Evolutionary conservation across 2,797 vertebrate species (phyloP), one percentile per base, ranked within the genome.

Genomic region (Danionella dracula): DNA sequence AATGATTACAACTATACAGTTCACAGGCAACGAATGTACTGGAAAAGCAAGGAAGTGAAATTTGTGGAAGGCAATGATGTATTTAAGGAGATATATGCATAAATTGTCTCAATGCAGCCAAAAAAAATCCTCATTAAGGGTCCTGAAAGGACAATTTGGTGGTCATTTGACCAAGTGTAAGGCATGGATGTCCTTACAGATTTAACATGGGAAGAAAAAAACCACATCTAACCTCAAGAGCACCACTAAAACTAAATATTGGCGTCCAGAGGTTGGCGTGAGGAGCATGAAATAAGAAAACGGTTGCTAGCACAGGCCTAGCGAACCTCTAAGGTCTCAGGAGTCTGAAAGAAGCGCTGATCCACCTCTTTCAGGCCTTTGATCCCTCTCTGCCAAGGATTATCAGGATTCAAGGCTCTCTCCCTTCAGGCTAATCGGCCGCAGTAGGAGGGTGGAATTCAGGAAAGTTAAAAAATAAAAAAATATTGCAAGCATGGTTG

Each of bases 321-420:
- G 42, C 38, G 53, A 64, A 58, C 60, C 35, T 45, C 21, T 15
- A 19, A 68, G 40, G 23, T 60, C 62, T 41, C 40, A 10, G 38
- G 61, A 35, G 70, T 53, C 51, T 20, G 8, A 34, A 29, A 70
- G 59, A 73, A 68, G 56, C 38, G 72, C 69, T 75, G 70, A 87
- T 83, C 73, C 74, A 57, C 78, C 38, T 66, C 76, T 80, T 83
- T 81, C 76, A 79, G 76, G 70, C 37, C 55, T 85, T 85, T 87
- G 82, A 89, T 88, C 79, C 76, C 54, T 17, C 68, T 70, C 82
- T 82, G 77, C 68, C 77, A 56, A 50, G 81, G 82, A 87, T 86
- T 86, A 86, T 76, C 72, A 70, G 68, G 81, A 87, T 80, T 83
- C 82, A 81, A 75, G 78, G 79, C 81, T 83, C 82, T 81, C 76